phyloP scores from a whole-genome alignment of 1,140 invertebrate genomes.

The Mercenaria mercenaria region DNA sequence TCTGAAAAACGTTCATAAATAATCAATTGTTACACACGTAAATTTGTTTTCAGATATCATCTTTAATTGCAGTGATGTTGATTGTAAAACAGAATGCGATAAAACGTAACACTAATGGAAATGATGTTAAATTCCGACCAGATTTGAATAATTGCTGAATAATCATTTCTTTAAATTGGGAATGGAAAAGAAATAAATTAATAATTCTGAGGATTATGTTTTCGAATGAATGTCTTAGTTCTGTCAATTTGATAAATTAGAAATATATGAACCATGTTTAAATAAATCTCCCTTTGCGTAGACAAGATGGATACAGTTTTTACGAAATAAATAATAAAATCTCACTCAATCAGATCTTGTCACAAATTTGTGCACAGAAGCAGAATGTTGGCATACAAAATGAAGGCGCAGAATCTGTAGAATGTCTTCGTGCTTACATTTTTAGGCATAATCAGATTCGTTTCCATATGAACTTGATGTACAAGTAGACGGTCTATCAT shows the following conservation, averaged over 20 bases:
- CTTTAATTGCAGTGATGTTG: not conserved
- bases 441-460: conserved; percentile 31
- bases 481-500: conserved; percentile 33
- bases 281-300: conserved; percentile 12
- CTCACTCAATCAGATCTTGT: conserved; percentile 37
- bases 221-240: conserved; percentile 15
- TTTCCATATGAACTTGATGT: conserved; percentile 7
- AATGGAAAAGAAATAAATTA: conserved; percentile 7
- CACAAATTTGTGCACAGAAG: not conserved
- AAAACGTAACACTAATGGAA: not conserved
- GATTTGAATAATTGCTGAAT: conserved; percentile 41
- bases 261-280: conserved; percentile 41
- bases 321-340: conserved; percentile 57
- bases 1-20: not conserved
- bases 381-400: conserved; percentile 37
- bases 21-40: not conserved
- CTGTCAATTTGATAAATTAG: conserved; percentile 51
- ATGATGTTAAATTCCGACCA: not conserved
- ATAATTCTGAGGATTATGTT: conserved; percentile 25
- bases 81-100: not conserved
- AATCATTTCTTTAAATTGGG: conserved; percentile 40
- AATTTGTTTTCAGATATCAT: not conserved
- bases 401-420: not conserved
- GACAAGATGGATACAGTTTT: not conserved
- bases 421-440: conserved; percentile 1